phyloP scores from a whole-genome alignment of 64 coral and sea anemone species.

The Dendrophyllia cribrosa region DNA sequence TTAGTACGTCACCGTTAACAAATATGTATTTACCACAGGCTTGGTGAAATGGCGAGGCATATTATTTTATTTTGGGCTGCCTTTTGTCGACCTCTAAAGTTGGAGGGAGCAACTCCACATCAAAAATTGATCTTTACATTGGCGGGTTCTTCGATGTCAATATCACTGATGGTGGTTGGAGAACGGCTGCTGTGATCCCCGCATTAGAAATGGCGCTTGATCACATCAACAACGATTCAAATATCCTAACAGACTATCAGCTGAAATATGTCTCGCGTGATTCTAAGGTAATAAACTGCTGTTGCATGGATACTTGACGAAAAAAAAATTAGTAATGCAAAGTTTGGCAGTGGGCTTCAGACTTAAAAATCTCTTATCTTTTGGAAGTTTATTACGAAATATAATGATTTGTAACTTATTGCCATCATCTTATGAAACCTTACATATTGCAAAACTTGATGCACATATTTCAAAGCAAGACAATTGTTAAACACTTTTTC shows the following conservation, averaged over 20 bases:
- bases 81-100: neutral
- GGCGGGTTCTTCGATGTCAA: constrained; percentile 66
- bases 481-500: neutral
- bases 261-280: constrained; percentile 67
- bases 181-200: constrained; percentile 46
- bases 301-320: neutral
- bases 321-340: neutral
- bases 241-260: constrained; percentile 58
- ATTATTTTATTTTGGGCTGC: neutral
- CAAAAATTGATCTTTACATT: constrained; percentile 49
- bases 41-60: neutral
- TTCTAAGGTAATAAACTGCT: constrained; percentile 42
- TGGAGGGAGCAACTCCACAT: neutral
- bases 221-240: constrained; percentile 68
- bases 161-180: constrained; percentile 42
- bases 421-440: no score
- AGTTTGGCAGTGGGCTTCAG: no score
- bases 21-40: neutral
- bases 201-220: constrained; percentile 71
- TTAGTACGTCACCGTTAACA: no score
- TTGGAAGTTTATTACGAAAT: no score
- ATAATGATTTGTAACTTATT: no score
- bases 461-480: no score
- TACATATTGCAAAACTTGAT: no score
- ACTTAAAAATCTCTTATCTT: no score